Base-by-base conservation (phyloP, 1,140 invertebrate species). In the Platorchestia sp. region DNA sequence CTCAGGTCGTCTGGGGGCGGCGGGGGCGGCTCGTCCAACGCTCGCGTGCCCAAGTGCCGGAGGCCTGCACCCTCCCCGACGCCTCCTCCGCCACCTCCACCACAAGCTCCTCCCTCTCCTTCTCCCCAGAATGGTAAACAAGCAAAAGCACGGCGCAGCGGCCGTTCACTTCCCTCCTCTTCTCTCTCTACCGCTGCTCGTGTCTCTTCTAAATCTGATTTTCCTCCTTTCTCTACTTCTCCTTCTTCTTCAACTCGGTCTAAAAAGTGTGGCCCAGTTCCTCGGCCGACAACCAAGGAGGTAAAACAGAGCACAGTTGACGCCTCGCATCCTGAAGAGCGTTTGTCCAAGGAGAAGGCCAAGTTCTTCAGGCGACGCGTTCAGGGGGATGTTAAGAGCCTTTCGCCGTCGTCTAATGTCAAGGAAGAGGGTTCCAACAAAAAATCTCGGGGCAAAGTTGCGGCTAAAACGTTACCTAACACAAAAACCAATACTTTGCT, bases 331-430 rank as follows among this genome's bases (percentile, higher is more conserved):
- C 96, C 95, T 95, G 98, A 98, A 97, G 98, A 98, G 97, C 98
- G 98, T 96, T 98, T 98, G 97, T 98, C 98, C 93, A 98, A 98
- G 97, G 98, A 98, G 97, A 98, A 98, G 97, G 98, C 98, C 97
- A 98, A 98, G 97, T 98, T 98, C 97, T 98, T 98, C 97, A 97
- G 98, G 97, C 97, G 98, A 98, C 95, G 98, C 98, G 97, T 98
- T 98, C 97, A 97, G 97, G 42, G 97, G 42, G 97, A 97, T 19
- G 14, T 44, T 42, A 89, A 89, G 87, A 42, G 87, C 43, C 41
- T 41, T 42, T 42, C 87, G 1, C 59, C 59, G 36, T 89, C 36
- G 3, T 27, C 87, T 42, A 42, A 3, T 89, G 87, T 42, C 27
- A 41, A 42, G 87, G 87, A 42, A 42, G 87, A 89, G 27, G 5